Evolutionary conservation across 2,113 vertebrate species (phyloP).

Genomic region (Coptodon rendalli): DNA sequence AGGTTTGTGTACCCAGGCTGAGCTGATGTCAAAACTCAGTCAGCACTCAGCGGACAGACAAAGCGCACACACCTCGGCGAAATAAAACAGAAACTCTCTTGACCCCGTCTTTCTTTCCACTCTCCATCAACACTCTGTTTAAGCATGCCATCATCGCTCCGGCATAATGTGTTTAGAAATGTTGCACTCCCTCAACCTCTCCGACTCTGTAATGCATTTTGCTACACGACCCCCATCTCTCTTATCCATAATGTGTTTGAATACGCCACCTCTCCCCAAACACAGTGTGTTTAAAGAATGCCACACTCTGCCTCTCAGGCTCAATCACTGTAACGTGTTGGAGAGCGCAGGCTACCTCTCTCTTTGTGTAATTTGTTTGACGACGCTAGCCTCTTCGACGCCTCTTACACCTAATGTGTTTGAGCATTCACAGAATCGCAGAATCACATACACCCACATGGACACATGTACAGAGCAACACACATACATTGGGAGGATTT

Average conservation of each 20-base stretch:
- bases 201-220: slow-evolving; percentile 64
- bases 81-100: slow-evolving; percentile 70
- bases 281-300: slow-evolving; percentile 61
- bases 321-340: slow-evolving; percentile 45
- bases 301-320: slow-evolving; percentile 52
- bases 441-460: neutral
- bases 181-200: slow-evolving; percentile 59
- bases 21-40: slow-evolving; percentile 65
- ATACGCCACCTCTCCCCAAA: slow-evolving; percentile 50
- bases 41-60: slow-evolving; percentile 50
- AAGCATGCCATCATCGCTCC: slow-evolving; percentile 57
- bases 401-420: slow-evolving; percentile 49
- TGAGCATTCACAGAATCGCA: slow-evolving; percentile 7
- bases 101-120: slow-evolving; percentile 36
- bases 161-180: slow-evolving; percentile 73
- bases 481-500: neutral
- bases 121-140: slow-evolving; percentile 65
- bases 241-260: slow-evolving; percentile 62
- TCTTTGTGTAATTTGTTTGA: slow-evolving; percentile 58
- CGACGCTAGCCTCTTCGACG: slow-evolving; percentile 45
- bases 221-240: slow-evolving; percentile 41
- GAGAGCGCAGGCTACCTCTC: slow-evolving; percentile 11
- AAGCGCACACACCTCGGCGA: slow-evolving; percentile 49
- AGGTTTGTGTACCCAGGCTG: slow-evolving; percentile 64
- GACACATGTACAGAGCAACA: neutral